A percentile compares a stretch with the other conserved stretches of the same genome.
These are phyloP conservation scores for Lysiphlebus fabarum DNA, from an alignment of 1,140 invertebrate species.

Conservation along the genomic window DNA sequence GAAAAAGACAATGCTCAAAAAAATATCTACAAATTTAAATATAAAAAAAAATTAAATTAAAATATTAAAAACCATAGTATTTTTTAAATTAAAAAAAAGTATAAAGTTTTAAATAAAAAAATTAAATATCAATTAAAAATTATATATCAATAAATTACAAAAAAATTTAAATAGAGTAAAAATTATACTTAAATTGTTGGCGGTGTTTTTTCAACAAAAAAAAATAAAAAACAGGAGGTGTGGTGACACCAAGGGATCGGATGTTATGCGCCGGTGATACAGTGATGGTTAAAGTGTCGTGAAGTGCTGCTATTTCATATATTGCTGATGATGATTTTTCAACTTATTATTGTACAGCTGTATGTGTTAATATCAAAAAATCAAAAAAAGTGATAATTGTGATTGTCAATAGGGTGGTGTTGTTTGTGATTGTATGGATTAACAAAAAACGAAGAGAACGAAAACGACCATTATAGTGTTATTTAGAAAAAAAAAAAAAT, in stretches of 20 bases:
- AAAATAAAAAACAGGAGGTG: conserved; percentile 11
- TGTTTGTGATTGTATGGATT: conserved; percentile 24
- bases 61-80: background rate
- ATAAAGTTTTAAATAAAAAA: too few relatives aligned
- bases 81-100: background rate
- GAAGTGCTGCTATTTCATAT: background rate
- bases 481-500: too few relatives aligned
- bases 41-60: background rate
- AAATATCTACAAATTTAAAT: background rate
- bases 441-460: conserved; percentile 21
- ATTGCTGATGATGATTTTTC: too few relatives aligned
- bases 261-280: conserved; percentile 43
- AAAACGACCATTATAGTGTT: conserved; percentile 12
- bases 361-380: conserved; percentile 26
- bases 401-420: conserved; percentile 17
- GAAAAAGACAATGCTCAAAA: background rate
- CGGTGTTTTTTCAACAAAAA: conserved; percentile 10
- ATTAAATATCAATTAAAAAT: too few relatives aligned
- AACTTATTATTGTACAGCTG: too few relatives aligned
- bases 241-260: conserved; percentile 22
- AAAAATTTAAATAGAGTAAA: background rate
- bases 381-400: conserved; percentile 29
- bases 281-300: conserved; percentile 38
- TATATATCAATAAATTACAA: too few relatives aligned
- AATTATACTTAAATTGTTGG: conserved; percentile 16